Conservation (phyloP, 2,797 vertebrate species). For the Peromyscus attwateri region DNA sequence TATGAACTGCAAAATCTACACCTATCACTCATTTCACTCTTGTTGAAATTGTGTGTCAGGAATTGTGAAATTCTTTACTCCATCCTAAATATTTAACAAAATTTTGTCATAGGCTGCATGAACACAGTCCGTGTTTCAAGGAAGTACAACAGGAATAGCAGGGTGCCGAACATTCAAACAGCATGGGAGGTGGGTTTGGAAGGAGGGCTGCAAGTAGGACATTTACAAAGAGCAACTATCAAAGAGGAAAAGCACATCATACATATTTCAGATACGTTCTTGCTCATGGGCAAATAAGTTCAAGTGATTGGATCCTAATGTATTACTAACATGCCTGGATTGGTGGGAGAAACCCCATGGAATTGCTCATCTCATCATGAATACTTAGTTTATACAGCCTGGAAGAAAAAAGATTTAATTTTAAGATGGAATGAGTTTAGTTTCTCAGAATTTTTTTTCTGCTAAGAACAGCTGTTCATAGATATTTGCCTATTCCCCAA, state of each 20-base stretch:
- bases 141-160: neutral
- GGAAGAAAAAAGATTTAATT: slow-evolving; percentile 76
- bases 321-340: slow-evolving; percentile 51
- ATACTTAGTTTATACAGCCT: slow-evolving; percentile 61
- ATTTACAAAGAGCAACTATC: neutral
- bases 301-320: slow-evolving; percentile 15
- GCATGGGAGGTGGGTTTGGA: neutral
- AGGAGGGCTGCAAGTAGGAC: neutral
- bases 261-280: slow-evolving; percentile 32
- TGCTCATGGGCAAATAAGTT: slow-evolving; percentile 55
- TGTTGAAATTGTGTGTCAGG: neutral
- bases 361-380: slow-evolving; percentile 65
- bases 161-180: neutral
- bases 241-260: neutral
- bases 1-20: neutral
- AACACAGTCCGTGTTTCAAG: neutral
- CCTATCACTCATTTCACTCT: neutral
- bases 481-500: slow-evolving; percentile 65
- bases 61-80: neutral
- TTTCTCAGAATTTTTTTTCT: slow-evolving; percentile 60
- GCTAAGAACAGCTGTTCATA: slow-evolving; percentile 69
- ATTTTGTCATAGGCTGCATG: neutral
- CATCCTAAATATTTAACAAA: neutral
- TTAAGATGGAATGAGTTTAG: slow-evolving; percentile 68
- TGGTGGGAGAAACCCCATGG: slow-evolving; percentile 53